Conservation (phyloP, 35 echinoderm and acorn worm species). For the Heliocidaris erythrogramma region DNA sequence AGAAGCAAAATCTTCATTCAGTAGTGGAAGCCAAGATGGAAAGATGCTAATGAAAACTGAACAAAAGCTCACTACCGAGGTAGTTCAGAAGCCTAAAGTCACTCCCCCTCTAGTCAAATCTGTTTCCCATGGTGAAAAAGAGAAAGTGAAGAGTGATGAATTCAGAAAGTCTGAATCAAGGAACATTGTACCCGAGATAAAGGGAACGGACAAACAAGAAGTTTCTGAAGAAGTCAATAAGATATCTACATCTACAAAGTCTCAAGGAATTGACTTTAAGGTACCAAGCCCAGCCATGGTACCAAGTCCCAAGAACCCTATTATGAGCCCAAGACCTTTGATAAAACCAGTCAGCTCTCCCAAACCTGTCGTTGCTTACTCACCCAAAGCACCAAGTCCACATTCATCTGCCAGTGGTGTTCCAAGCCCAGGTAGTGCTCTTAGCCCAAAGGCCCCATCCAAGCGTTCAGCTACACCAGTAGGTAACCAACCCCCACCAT, state of each 20-base stretch:
- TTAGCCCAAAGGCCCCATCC: conserved; percentile 59
- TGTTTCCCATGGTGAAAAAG: conserved; percentile 22
- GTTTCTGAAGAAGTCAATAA: conserved; percentile 31
- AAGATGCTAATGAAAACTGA: conserved; percentile 16
- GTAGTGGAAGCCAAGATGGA: background rate
- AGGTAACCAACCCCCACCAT: conserved; percentile 35
- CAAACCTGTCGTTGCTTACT: conserved; percentile 7
- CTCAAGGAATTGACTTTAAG: conserved; percentile 70
- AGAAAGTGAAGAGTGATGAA: conserved; percentile 24
- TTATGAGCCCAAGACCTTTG: conserved; percentile 55
- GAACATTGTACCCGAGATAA: background rate
- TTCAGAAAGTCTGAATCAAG: background rate
- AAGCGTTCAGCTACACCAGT: conserved; percentile 82
- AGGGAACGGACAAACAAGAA: conserved; percentile 22
- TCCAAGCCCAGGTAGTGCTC: conserved; percentile 67
- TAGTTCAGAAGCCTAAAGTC: conserved; percentile 33
- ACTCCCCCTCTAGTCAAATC: conserved; percentile 27
- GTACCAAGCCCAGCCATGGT: conserved; percentile 86
- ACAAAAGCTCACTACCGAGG: background rate
- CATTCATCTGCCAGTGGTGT: conserved; percentile 55
- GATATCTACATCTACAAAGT: background rate
- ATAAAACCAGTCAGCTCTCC: conserved; percentile 43
- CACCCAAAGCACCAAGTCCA: conserved; percentile 57
- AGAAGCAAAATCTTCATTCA: background rate
- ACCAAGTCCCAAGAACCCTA: conserved; percentile 59